Conservation (phyloP, 2,888 invertebrate genomes). For the Scaptomyza flava region DNA sequence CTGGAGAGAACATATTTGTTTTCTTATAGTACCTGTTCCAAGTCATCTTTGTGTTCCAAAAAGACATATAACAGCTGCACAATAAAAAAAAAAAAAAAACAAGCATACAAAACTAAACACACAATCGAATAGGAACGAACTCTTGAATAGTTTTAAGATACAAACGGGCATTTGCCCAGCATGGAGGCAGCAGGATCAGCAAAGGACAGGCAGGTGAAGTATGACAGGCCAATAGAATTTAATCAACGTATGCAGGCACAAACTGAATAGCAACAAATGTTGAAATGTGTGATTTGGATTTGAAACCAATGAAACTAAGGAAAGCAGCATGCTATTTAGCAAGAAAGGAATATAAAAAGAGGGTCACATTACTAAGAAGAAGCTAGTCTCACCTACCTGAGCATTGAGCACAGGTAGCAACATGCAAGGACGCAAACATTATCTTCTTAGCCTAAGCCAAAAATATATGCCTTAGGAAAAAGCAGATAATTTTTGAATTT, state of each 20-base stretch:
- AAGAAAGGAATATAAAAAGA: slow-evolving; percentile 2
- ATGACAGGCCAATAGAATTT: slow-evolving; percentile 41
- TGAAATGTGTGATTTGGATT: slow-evolving; percentile 27
- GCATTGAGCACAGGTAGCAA: slow-evolving; percentile 27
- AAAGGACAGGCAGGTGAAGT: slow-evolving; percentile 62
- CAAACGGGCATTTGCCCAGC: slow-evolving; percentile 53
- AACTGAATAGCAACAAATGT: slow-evolving; percentile 44
- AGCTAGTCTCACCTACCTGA: slow-evolving; percentile 33
- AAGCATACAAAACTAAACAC: no score
- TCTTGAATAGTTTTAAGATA: slow-evolving; percentile 44
- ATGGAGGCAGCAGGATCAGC: slow-evolving; percentile 39
- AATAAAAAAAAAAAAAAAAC: no score
- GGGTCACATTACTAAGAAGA: no score
- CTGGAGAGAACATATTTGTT: no score
- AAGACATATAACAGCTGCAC: no score
- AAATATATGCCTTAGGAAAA: slow-evolving; percentile 1
- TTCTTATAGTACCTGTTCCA: no score
- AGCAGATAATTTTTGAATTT: background rate
- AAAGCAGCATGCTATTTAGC: background rate
- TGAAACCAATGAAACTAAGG: slow-evolving; percentile 17
- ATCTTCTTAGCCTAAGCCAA: slow-evolving; percentile 1
- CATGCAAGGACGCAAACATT: slow-evolving; percentile 5
- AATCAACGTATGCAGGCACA: slow-evolving; percentile 56
- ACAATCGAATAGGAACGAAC: slow-evolving; percentile 49
- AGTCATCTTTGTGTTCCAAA: no score